phyloP scores from a whole-genome alignment of 92 coral and sea anemone species.

The Porites lobata region DNA sequence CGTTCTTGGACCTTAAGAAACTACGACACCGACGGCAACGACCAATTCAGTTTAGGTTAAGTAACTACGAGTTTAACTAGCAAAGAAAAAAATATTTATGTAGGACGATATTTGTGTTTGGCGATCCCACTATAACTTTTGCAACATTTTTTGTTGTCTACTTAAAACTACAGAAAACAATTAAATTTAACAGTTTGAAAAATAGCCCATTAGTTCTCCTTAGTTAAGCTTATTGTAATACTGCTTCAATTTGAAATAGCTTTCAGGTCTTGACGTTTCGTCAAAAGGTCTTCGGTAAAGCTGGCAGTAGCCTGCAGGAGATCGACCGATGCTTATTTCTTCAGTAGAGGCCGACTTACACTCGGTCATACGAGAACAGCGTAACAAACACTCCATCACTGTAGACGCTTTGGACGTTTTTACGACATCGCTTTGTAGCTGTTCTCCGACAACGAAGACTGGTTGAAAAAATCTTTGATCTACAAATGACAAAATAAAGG shows the following conservation, averaged over 20 bases:
- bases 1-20: too few relatives aligned
- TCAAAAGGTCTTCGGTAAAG: not conserved
- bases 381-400: conserved; percentile 2
- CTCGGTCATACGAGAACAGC: not conserved
- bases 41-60: too few relatives aligned
- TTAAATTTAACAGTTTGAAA: too few relatives aligned
- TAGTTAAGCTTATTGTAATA: not conserved
- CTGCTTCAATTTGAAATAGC: not conserved
- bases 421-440: not conserved
- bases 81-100: too few relatives aligned
- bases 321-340: not conserved
- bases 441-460: not conserved
- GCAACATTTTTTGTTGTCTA: too few relatives aligned
- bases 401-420: not conserved
- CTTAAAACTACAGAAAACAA: too few relatives aligned
- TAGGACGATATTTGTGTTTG: too few relatives aligned
- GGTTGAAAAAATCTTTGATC: not conserved
- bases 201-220: too few relatives aligned
- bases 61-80: too few relatives aligned
- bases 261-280: not conserved
- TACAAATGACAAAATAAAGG: too few relatives aligned
- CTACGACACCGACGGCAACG: too few relatives aligned
- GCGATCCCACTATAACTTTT: too few relatives aligned
- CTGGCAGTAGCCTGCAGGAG: not conserved
- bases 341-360: not conserved